These are phyloP conservation scores for Fulmarus glacialis DNA, from an alignment of 2,113 vertebrate species.

Conservation along the genomic window DNA sequence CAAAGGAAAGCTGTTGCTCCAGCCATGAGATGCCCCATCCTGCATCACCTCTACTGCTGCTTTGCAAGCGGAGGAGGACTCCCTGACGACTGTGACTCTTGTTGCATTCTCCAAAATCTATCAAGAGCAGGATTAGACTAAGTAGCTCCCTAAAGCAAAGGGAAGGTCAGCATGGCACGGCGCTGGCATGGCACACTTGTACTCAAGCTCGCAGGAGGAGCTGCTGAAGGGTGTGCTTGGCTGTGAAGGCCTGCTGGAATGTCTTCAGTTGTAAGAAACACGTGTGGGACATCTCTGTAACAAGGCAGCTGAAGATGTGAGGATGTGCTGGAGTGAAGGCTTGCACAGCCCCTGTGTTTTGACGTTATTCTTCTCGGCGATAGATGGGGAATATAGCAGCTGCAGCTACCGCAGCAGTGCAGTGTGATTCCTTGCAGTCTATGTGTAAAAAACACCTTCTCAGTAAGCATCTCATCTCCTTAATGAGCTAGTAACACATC, in stretches of 20 bases:
- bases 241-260: not conserved
- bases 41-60: not conserved
- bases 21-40: too few relatives aligned
- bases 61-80: not conserved
- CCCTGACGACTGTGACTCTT: not conserved
- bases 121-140: not conserved
- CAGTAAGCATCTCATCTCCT: not conserved
- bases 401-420: not conserved
- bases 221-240: not conserved
- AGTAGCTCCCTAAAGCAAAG: not conserved
- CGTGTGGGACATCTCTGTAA: rapidly evolving
- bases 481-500: not conserved
- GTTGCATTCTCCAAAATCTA: not conserved
- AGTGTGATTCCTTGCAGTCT: not conserved
- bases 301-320: not conserved
- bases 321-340: not conserved
- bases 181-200: rapidly evolving
- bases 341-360: not conserved
- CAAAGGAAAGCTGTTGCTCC: not conserved
- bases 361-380: rapidly evolving
- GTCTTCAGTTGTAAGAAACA: not conserved
- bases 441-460: not conserved
- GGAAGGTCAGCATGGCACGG: rapidly evolving
- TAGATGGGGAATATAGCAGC: not conserved
- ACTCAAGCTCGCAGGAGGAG: not conserved